Evolutionary conservation across 2,888 invertebrate genomes (phyloP), one percentile per base, ranked within the genome.

Genomic region (Drosophila subsilvestris): DNA sequence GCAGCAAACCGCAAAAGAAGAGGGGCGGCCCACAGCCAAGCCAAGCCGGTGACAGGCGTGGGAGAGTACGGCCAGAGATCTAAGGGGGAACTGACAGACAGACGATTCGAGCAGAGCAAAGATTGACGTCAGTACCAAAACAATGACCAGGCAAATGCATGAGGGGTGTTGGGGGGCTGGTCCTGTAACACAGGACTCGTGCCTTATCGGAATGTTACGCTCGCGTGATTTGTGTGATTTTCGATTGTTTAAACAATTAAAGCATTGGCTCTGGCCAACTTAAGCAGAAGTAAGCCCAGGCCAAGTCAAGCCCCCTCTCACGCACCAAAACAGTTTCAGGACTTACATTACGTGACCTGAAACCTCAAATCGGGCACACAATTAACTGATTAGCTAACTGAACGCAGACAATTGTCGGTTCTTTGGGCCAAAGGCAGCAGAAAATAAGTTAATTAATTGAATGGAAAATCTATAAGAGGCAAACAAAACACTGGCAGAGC

Each of bases 331-430:
- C 50, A 57, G 47, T 25, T 29, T 22, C 25, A 12, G 45, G 37
- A 27, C 44, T 8, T 25, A n/a, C 22, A 54, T 58, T 69, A 76
- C 76, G 68, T 76, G 76, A 71, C 71, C 71, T 48, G 58, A 43
- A 58, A 55, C 62, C 69, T 60, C 27, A 60, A 69, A 60, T 63
- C 43, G 63, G 53, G 42, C 25, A n/a, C 6, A 37, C 74, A 79
- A 85, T 87, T 82, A 87, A 78, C 74, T 81, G 88, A 85, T 83
- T 79, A 76, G 65, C 70, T 37, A 25, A 25, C 25, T 25, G 25
- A 4, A 25, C 37, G 14, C 48, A 43, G 27, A 18, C 47, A 32
- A 51, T 45, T 42, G 54, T 14, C 44, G 37, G 42, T 25, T 42
- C 14, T 37, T 29, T 45, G 57, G 42, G 56, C 37, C 32, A 47